Percentiles rank a stretch among this genome's conserved stretches.
phyloP scores from a whole-genome alignment of 2,888 invertebrate genomes.

The Thalpophila matura region DNA sequence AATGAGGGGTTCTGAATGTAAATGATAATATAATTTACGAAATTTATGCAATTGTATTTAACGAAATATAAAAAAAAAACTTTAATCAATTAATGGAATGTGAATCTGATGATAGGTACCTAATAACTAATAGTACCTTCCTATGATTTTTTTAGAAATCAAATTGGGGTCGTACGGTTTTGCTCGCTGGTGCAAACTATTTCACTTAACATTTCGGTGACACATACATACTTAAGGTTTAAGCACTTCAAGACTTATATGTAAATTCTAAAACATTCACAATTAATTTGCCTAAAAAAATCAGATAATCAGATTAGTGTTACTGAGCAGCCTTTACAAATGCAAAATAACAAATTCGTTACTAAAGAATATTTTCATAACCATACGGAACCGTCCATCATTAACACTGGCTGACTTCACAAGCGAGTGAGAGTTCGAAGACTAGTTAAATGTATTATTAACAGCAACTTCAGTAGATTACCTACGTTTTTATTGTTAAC shows the following conservation, averaged over 20 bases:
- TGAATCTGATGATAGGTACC: not conserved
- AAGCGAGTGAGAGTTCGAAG: conserved; percentile 59
- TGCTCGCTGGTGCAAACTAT: not conserved
- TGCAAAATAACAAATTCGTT: too few relatives aligned
- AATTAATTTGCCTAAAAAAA: too few relatives aligned
- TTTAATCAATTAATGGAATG: not conserved
- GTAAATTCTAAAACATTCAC: not conserved
- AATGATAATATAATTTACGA: not conserved
- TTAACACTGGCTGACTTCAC: conserved; percentile 10
- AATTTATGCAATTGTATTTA: not conserved
- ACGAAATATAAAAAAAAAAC: not conserved
- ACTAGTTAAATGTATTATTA: conserved; percentile 53
- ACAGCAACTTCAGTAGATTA: conserved; percentile 45
- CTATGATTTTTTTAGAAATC: not conserved
- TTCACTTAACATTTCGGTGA: not conserved
- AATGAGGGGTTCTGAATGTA: not conserved
- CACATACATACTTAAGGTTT: not conserved
- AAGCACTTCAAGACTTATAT: not conserved
- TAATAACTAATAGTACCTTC: too few relatives aligned
- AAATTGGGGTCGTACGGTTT: not conserved
- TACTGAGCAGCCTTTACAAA: too few relatives aligned
- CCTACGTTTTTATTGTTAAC: conserved; percentile 47
- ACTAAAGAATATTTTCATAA: not conserved
- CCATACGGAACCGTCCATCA: conserved; percentile 42
- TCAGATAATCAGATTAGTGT: too few relatives aligned